A percentile compares a stretch with the other conserved stretches of the same genome.
Conservation (phyloP, 2,113 vertebrate genomes). For the Danionella cerebrum region DNA sequence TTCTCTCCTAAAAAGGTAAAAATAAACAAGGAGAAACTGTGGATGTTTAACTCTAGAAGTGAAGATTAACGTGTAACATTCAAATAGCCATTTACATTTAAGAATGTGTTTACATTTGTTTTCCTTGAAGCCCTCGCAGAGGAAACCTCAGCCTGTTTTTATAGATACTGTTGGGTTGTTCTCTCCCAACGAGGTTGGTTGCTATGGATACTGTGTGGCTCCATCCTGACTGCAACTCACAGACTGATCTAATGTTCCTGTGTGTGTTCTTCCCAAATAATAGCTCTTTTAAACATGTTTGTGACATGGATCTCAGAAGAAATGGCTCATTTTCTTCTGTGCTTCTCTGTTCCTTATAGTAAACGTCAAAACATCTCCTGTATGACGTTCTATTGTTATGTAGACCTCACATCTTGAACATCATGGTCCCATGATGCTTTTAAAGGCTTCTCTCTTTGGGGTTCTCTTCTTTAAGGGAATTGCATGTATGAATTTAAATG, state of each 20-base stretch:
- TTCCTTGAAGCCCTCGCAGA: slow-evolving; percentile 55
- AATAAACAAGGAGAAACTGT: background rate
- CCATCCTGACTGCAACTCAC: slow-evolving; percentile 3
- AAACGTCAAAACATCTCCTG: background rate
- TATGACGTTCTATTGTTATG: background rate
- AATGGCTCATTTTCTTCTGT: background rate
- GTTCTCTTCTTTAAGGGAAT: background rate
- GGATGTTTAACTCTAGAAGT: background rate
- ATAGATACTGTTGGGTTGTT: slow-evolving; percentile 76
- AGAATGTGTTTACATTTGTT: slow-evolving; percentile 40
- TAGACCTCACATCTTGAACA: background rate
- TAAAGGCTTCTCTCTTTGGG: background rate
- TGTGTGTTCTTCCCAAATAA: slow-evolving; percentile 28
- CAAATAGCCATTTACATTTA: background rate
- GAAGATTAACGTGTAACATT: background rate
- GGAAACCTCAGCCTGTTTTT: slow-evolving; percentile 72
- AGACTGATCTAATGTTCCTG: slow-evolving; percentile 15
- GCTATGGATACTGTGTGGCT: slow-evolving; percentile 44
- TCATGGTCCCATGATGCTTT: background rate
- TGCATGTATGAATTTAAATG: background rate
- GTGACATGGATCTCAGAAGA: background rate
- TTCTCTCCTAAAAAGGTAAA: slow-evolving; percentile 97
- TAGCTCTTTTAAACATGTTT: background rate
- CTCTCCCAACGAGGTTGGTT: slow-evolving; percentile 80
- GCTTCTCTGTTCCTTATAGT: background rate